Percentiles rank a stretch among this genome's conserved stretches.
These are phyloP conservation scores for Pammene aurita DNA, from an alignment of 2,888 invertebrate species.

Conservation along the genomic window DNA sequence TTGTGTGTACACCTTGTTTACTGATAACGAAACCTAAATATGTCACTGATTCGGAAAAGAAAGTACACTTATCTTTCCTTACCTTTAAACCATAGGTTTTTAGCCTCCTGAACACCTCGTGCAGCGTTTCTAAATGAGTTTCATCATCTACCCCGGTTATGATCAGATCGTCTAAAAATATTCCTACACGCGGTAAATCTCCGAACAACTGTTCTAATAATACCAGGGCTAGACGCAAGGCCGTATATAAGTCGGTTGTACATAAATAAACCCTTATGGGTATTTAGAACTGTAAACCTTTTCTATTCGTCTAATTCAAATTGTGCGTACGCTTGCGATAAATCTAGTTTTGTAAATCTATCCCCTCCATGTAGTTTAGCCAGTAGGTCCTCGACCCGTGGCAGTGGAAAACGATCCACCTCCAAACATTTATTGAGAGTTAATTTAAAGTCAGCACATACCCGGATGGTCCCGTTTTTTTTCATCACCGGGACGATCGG, in stretches of 20 bases:
- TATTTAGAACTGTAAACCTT: conserved; percentile 44
- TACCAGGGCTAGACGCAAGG: conserved; percentile 43
- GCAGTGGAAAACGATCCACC: background rate
- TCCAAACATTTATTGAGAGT: background rate
- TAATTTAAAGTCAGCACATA: background rate
- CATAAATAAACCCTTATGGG: conserved; percentile 44
- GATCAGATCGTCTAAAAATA: conserved; percentile 47
- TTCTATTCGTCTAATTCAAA: conserved; percentile 40
- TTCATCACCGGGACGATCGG: background rate
- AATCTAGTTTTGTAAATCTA: background rate
- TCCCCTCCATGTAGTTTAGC: background rate
- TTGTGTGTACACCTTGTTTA: conserved; percentile 44
- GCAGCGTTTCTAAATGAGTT: too few species aligned
- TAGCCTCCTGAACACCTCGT: too few species aligned
- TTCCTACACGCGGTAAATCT: conserved; percentile 35
- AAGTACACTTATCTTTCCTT: too few species aligned
- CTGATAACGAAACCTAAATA: conserved; percentile 34
- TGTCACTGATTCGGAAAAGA: too few species aligned
- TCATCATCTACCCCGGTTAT: too few species aligned
- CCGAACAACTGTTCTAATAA: conserved; percentile 41
- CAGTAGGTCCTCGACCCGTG: background rate
- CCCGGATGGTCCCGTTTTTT: background rate
- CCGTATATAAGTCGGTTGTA: conserved; percentile 46
- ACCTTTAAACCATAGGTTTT: too few species aligned
- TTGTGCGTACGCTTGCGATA: conserved; percentile 22